Evolutionary conservation across 2,888 invertebrate species (phyloP).

Genomic region (Byasa hedistus): DNA sequence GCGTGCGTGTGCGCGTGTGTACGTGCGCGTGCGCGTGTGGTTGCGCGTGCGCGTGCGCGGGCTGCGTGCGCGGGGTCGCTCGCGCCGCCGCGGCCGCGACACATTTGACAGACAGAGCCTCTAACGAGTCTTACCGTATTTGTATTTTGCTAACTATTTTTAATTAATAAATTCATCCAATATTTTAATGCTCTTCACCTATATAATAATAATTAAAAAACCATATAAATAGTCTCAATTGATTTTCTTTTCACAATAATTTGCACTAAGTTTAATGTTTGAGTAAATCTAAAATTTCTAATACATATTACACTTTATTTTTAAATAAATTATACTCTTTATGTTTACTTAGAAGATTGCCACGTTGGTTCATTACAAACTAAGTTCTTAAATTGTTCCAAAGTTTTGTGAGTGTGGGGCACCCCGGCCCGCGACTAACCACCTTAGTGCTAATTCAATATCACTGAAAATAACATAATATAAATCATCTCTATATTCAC

Average conservation of each 20-base stretch:
- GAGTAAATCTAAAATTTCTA: conserved; percentile 80
- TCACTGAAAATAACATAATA: conserved; percentile 77
- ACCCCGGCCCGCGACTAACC: conserved; percentile 58
- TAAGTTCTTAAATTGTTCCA: conserved; percentile 78
- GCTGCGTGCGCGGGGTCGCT: conserved; percentile 29
- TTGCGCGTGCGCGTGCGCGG: not conserved
- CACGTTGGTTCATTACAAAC: conserved; percentile 76
- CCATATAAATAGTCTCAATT: conserved; percentile 79
- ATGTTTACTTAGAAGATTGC: conserved; percentile 77
- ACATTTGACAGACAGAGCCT: conserved; percentile 75
- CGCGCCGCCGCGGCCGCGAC: conserved; percentile 41
- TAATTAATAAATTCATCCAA: conserved; percentile 81
- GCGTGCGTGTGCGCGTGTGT: no score
- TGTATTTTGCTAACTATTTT: conserved; percentile 80
- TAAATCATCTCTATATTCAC: conserved; percentile 76
- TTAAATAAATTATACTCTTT: conserved; percentile 79
- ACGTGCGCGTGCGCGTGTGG: no score
- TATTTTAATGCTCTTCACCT: conserved; percentile 75
- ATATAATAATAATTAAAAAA: conserved; percentile 79
- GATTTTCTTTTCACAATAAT: conserved; percentile 71
- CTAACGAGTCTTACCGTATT: conserved; percentile 78
- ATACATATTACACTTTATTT: conserved; percentile 75
- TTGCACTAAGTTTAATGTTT: conserved; percentile 78
- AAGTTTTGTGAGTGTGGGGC: conserved; percentile 65
- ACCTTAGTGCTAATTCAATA: conserved; percentile 56